phyloP scores from a whole-genome alignment of 2,888 invertebrate species.

The Cryptocephalus moraei region DNA sequence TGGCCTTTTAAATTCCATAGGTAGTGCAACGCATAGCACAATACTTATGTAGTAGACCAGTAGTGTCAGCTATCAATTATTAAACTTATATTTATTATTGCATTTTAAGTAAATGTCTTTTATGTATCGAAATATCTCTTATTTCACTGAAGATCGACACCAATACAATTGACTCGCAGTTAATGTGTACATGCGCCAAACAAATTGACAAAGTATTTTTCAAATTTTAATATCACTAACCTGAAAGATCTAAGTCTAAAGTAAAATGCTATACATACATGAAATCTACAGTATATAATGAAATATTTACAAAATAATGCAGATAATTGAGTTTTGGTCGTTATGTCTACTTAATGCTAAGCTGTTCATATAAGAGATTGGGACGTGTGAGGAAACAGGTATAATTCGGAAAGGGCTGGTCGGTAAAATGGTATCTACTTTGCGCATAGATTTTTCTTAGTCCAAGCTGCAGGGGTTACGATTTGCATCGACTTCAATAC shows the following conservation, averaged over 20 bases:
- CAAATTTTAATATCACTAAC: slow-evolving; percentile 37
- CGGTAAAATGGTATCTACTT: slow-evolving; percentile 14
- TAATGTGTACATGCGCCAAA: slow-evolving; percentile 35
- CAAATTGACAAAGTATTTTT: slow-evolving; percentile 26
- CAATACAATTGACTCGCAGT: slow-evolving; percentile 39
- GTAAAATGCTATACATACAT: slow-evolving; percentile 41
- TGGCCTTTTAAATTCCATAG: slow-evolving; percentile 27
- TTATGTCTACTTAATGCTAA: slow-evolving; percentile 36
- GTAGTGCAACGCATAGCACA: slow-evolving; percentile 22
- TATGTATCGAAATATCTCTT: no score
- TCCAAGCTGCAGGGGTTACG: slow-evolving; percentile 14
- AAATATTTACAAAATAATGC: slow-evolving; percentile 39
- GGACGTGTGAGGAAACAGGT: no score
- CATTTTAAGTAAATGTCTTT: no score
- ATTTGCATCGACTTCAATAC: no score
- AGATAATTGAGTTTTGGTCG: slow-evolving; percentile 30
- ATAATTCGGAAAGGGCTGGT: no score
- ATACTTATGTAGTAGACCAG: slow-evolving; percentile 7
- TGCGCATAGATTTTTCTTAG: slow-evolving; percentile 10
- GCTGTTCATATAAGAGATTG: slow-evolving; percentile 19
- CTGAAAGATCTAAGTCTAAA: slow-evolving; percentile 39
- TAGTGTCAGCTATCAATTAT: no score
- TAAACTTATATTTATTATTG: no score
- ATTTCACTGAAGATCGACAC: slow-evolving; percentile 19
- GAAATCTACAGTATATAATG: slow-evolving; percentile 39